Evolutionary conservation across 2,113 vertebrate genomes (phyloP).

Genomic region (Labeo catla): DNA sequence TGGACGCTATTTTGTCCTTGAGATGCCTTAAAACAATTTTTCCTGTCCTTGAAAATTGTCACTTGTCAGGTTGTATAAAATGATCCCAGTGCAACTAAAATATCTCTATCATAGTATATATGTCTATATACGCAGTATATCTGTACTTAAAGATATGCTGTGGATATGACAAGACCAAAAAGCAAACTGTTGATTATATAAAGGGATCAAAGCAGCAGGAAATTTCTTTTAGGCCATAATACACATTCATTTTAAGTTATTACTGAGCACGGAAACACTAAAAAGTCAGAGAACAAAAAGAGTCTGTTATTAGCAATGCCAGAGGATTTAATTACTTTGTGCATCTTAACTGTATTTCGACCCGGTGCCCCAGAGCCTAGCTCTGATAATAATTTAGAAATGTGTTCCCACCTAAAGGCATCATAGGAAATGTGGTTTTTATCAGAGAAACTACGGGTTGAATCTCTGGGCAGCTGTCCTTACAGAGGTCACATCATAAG

Average conservation of each 20-base stretch:
- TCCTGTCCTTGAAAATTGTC: not conserved
- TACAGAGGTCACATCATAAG: not conserved
- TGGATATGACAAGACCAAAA: not conserved
- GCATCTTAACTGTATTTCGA: constrained; percentile 9
- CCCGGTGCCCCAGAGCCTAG: not conserved
- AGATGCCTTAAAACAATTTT: not conserved
- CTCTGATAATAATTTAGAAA: not conserved
- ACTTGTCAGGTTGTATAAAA: not conserved
- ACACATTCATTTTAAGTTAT: not conserved
- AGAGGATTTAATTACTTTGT: constrained; percentile 4
- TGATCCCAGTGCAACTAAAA: not conserved
- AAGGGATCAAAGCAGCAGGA: not conserved
- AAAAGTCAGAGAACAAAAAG: not conserved
- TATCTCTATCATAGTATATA: not conserved
- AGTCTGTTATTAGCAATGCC: constrained; percentile 3
- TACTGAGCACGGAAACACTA: not conserved
- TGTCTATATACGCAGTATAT: not conserved
- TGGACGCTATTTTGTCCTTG: not conserved
- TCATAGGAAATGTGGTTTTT: not conserved
- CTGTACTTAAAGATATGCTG: not conserved
- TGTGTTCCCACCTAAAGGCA: constrained; percentile 18
- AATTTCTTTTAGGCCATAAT: not conserved
- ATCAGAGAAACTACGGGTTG: constrained; percentile 8
- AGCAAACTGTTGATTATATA: not conserved
- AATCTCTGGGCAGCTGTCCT: not conserved